These are phyloP conservation scores for Drosophila nigromelanica DNA, from an alignment of 1,140 invertebrate genomes.

Conservation along the genomic window DNA sequence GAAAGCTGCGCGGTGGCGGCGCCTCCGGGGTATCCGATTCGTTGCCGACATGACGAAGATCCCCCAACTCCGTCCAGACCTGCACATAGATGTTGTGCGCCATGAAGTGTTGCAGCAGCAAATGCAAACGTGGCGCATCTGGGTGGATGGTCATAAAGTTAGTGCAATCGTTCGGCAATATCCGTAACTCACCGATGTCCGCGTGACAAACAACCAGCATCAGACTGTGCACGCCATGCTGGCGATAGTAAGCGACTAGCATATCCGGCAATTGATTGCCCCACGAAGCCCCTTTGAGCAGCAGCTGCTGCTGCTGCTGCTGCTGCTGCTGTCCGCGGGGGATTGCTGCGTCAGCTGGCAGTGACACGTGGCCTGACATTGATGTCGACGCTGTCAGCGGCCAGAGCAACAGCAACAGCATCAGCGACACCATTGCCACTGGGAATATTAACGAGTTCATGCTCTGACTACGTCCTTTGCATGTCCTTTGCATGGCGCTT, in stretches of 20 bases:
- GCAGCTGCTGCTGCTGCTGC: conserved; percentile 3
- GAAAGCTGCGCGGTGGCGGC: conserved; percentile 66
- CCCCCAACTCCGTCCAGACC: conserved; percentile 66
- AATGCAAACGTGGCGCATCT: conserved; percentile 44
- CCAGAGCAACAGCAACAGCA: conserved; percentile 38
- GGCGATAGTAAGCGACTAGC: conserved; percentile 78
- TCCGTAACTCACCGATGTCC: conserved; percentile 72
- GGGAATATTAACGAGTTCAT: conserved; percentile 76
- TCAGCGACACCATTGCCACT: conserved; percentile 29
- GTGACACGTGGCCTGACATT: conserved; percentile 57
- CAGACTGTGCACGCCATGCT: conserved; percentile 75
- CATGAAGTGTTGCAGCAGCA: conserved; percentile 56
- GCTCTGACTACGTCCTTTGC: conserved; percentile 29
- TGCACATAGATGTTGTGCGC: conserved; percentile 71
- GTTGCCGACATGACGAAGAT: conserved; percentile 39
- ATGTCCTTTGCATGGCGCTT: conserved; percentile 39
- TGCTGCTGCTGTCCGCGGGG: conserved; percentile 33
- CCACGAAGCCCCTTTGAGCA: conserved; percentile 43
- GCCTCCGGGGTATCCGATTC: conserved; percentile 38
- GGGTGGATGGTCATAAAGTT: conserved; percentile 46
- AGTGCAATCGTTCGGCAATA: conserved; percentile 37
- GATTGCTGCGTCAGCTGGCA: conserved; percentile 54
- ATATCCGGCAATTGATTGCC: conserved; percentile 81
- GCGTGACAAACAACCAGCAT: conserved; percentile 76
- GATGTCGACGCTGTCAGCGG: conserved; percentile 37